Evolutionary conservation across 2,888 invertebrate genomes (phyloP), one percentile per base, ranked within the genome.

Genomic region (Chydorus sphaericus): DNA sequence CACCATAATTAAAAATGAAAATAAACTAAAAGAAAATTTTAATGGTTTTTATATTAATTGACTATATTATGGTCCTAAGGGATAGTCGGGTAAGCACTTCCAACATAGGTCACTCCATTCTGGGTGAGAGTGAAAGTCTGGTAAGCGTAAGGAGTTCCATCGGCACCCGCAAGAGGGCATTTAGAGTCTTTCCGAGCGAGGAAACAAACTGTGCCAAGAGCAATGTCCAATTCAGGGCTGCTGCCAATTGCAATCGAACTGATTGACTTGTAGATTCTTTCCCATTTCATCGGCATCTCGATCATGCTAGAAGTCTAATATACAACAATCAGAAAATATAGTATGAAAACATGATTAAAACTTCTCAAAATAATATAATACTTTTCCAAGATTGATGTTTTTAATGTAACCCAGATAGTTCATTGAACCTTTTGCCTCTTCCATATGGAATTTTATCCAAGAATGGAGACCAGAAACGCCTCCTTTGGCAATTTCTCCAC

Each of bases 181-280:
- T 79, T 75, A 58, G 77, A 73, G 63, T 85, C 83, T 1, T 83
- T 79, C 54, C 88, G 77, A 14, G 84, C 73, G 44, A 86, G 73
- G 68, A 85, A 91, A 66, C 93, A 94, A 4, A 90, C 76, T 0
- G 91, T 86, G 68, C 90, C 93, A 3, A 93, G 69, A 0, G 92
- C 86, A 71, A 94, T 77, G 70, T 94, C 93, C 61, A 92, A 73
- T 70, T 93, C 93, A 0, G 93, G 93, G 54, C 89, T 89, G 1
- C 86, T 86, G 26, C 89, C 89, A 59, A 89, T 74, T 64, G 89
- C 86, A 73, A 88, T 76, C 0, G 79, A 76, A 54, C 82, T 82
- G 0, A 85, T 83, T 0, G 88, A 86, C 65, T 89, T 89, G 60
- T 81, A 80, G 2, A 78, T 70, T 1, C 79, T 78, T 65, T 81